Base-by-base conservation (phyloP, 2,888 invertebrate genomes). In the Cyclophora punctaria region DNA sequence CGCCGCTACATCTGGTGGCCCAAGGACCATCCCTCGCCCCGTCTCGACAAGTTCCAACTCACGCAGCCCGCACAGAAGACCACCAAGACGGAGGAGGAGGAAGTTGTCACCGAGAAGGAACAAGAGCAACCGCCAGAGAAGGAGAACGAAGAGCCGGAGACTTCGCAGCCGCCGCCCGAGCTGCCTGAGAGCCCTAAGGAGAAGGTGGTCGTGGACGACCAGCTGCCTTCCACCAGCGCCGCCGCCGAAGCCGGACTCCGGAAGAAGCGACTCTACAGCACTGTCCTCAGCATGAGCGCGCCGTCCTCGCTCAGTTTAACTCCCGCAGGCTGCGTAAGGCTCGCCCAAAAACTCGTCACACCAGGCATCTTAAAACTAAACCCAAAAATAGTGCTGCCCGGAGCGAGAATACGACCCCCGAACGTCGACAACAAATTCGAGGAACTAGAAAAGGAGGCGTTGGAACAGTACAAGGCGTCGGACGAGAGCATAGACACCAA, bases 391-490 rank as follows among this genome's bases (percentile, higher is more conserved):
- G 77, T 83, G 7, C 61, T 83, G 7, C 78, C 82, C 5, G 67
- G 75, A 35, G 66, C 78, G 2, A 75, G 83, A 53, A 63, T 78
- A 7, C 69, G 83, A 42, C 73, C 79, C 7, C 75, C 78, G 2
- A 78, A 69, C 46, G 78, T 80, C 33, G 84, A 85, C 48, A 75
- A 76, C 51, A 85, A 86, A 60, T 85, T 86, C 53, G 91, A 91
- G 51, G 91, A 91, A 61, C 67, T 91, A 46, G 91, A 91, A 66
- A 87, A 89, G 54, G 90, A 91, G 67, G 91, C 92, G 2, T 64
- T 91, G 48, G 91, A 91, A 64, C 90, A 90, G 60, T 90, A 90
- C 59, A 91, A 91, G 66, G 88, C 89, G n/a, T 90, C 87, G 4
- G 87, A 89, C 56, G 89, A 89, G 61, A 89, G 89, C 58, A 90